Percentiles rank a stretch among this genome's conserved stretches.
phyloP scores from a whole-genome alignment of 2,888 invertebrate genomes.

The Leptopilina drosophilae region DNA sequence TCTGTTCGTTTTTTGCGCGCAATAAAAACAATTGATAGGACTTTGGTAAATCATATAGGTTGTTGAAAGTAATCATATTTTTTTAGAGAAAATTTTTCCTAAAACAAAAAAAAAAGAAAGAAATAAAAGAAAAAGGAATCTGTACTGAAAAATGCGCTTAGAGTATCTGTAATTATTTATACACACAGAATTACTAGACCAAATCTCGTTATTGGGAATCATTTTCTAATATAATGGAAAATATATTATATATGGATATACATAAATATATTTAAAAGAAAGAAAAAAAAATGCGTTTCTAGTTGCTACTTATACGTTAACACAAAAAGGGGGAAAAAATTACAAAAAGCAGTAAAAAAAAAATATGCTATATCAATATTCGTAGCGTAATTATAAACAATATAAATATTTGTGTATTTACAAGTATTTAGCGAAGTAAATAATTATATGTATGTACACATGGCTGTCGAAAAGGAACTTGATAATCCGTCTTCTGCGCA shows the following conservation, averaged over 20 bases:
- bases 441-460: constrained; percentile 51
- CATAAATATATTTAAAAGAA: constrained; percentile 40
- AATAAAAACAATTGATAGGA: constrained; percentile 48
- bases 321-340: too few species aligned
- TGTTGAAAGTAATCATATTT: constrained; percentile 67
- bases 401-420: constrained; percentile 52
- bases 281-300: constrained; percentile 46
- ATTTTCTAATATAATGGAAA: constrained; percentile 54
- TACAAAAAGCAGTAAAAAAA: constrained; percentile 47
- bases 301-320: constrained; percentile 55
- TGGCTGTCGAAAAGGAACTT: constrained; percentile 59
- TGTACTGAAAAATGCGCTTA: constrained; percentile 59
- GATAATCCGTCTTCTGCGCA: constrained; percentile 21
- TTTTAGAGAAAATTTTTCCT: constrained; percentile 63
- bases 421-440: constrained; percentile 50
- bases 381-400: constrained; percentile 60
- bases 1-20: constrained; percentile 55
- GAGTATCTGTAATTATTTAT: constrained; percentile 63
- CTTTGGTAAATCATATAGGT: constrained; percentile 57
- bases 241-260: constrained; percentile 48
- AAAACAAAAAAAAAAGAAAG: constrained; percentile 62
- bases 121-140: not conserved
- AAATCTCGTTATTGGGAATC: constrained; percentile 56
- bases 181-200: constrained; percentile 55
- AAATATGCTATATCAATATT: constrained; percentile 61